A percentile compares a stretch with the other conserved stretches of the same genome.
Conservation (phyloP, 2,888 invertebrate species). For the Xestia xanthographa region DNA sequence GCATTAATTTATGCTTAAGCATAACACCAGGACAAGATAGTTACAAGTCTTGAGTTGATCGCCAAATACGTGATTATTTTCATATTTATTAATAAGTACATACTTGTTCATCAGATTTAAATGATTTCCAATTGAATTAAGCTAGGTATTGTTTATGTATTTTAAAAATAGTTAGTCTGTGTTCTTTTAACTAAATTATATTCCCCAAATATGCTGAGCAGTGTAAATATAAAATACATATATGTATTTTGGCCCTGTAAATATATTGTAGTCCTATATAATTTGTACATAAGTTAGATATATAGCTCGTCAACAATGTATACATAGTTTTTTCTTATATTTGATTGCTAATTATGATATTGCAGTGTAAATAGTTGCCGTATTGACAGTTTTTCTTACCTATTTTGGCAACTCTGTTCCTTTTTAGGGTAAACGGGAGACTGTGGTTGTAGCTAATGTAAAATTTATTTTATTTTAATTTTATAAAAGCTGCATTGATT, state of each 20-base stretch:
- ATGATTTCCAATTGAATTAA: background rate
- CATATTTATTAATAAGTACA: background rate
- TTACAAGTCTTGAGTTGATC: background rate
- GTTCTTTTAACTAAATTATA: background rate
- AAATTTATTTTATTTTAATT: background rate
- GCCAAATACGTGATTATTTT: background rate
- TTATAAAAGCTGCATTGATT: too few relatives aligned
- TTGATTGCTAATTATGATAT: conserved; percentile 41
- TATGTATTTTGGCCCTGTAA: conserved; percentile 55
- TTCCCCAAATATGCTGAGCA: conserved; percentile 39
- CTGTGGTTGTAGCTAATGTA: background rate
- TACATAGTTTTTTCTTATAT: conserved; percentile 35
- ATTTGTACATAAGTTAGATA: conserved; percentile 59
- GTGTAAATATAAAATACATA: conserved; percentile 42
- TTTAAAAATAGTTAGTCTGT: background rate
- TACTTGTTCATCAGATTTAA: background rate
- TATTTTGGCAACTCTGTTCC: conserved; percentile 49
- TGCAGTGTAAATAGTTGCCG: conserved; percentile 33
- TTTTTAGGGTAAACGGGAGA: background rate
- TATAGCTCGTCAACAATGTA: conserved; percentile 42
- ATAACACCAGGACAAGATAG: background rate
- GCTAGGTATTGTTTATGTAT: too few relatives aligned
- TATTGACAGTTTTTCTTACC: conserved; percentile 5
- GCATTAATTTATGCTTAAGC: background rate
- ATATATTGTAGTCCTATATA: conserved; percentile 36